A percentile compares a stretch with the other conserved stretches of the same genome.
Evolutionary conservation across 2,888 invertebrate species (phyloP).

Genomic region (Conchocele bisecta): DNA sequence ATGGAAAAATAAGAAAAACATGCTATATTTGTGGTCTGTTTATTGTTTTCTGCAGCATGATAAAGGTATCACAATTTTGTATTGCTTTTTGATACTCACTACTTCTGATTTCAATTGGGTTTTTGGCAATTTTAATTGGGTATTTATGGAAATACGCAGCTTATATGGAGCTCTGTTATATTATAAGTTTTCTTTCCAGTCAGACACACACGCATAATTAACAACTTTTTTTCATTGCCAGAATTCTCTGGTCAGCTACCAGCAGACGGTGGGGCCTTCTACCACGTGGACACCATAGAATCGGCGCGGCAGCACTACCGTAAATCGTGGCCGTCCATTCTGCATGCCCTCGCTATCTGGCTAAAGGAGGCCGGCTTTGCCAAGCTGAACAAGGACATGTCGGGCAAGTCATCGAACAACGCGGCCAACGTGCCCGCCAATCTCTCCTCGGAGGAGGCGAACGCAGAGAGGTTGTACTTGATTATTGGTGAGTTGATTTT

Average conservation of each 20-base stretch:
- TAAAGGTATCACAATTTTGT: too few relatives aligned
- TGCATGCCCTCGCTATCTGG: conserved; percentile 96
- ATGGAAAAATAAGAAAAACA: too few relatives aligned
- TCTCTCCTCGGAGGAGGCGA: conserved; percentile 85
- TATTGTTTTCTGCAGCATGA: too few relatives aligned
- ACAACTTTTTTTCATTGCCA: conserved; percentile 74
- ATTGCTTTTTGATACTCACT: too few relatives aligned
- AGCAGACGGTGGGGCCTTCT: conserved; percentile 94
- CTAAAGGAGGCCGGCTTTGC: conserved; percentile 88
- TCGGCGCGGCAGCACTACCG: conserved; percentile 95
- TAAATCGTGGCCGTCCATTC: conserved; percentile 96
- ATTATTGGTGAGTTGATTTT: conserved; percentile 94
- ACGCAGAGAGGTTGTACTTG: conserved; percentile 89
- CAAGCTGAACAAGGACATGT: conserved; percentile 62
- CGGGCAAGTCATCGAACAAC: conserved; percentile 41
- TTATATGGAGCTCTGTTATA: too few relatives aligned
- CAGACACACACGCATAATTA: too few relatives aligned
- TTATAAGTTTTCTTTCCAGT: too few relatives aligned
- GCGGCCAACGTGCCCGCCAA: conserved; percentile 79
- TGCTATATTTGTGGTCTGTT: too few relatives aligned
- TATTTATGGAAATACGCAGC: too few relatives aligned
- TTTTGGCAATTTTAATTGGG: too few relatives aligned
- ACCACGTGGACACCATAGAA: conserved; percentile 97
- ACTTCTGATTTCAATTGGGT: too few relatives aligned
- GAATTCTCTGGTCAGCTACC: conserved; percentile 96